Conservation (phyloP, 2,888 invertebrate genomes). For the Euzophera pinguis region DNA sequence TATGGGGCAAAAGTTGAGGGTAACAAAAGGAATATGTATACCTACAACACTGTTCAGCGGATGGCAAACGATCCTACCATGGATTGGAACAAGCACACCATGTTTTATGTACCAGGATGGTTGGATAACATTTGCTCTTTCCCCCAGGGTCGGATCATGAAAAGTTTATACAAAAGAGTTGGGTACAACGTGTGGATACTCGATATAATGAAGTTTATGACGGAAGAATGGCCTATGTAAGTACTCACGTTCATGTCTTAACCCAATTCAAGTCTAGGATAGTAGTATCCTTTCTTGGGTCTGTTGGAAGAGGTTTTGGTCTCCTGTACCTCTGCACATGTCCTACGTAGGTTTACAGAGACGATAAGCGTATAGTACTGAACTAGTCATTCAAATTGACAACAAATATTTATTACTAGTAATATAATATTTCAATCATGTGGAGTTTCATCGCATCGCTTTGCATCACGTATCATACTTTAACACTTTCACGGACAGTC, state of each 20-base stretch:
- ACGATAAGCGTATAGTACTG: too few species aligned
- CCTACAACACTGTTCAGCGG: conserved; percentile 10
- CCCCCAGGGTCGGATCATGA: not conserved
- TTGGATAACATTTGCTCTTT: conserved; percentile 1
- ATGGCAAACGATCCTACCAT: conserved; percentile 15
- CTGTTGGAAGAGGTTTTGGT: too few species aligned
- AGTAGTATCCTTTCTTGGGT: too few species aligned
- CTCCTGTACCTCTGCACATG: too few species aligned
- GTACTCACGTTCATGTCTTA: not conserved
- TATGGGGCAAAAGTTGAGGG: not conserved
- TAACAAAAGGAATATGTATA: not conserved
- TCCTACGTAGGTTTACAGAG: too few species aligned
- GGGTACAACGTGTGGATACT: conserved; percentile 19
- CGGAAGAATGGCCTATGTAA: conserved; percentile 12
- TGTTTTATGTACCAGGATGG: conserved; percentile 15
- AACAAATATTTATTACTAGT: too few species aligned
- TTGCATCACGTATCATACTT: too few species aligned
- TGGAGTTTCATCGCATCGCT: too few species aligned
- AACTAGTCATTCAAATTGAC: too few species aligned
- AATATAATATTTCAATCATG: too few species aligned
- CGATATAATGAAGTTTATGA: conserved; percentile 8
- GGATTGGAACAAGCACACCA: conserved; percentile 18
- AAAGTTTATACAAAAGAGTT: conserved; percentile 11
- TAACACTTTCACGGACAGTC: too few species aligned
- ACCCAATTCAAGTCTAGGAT: too few species aligned